Evolutionary conservation across 2,797 vertebrate genomes (phyloP), one percentile per base, ranked within the genome.

Genomic region (Syngnathus acus): DNA sequence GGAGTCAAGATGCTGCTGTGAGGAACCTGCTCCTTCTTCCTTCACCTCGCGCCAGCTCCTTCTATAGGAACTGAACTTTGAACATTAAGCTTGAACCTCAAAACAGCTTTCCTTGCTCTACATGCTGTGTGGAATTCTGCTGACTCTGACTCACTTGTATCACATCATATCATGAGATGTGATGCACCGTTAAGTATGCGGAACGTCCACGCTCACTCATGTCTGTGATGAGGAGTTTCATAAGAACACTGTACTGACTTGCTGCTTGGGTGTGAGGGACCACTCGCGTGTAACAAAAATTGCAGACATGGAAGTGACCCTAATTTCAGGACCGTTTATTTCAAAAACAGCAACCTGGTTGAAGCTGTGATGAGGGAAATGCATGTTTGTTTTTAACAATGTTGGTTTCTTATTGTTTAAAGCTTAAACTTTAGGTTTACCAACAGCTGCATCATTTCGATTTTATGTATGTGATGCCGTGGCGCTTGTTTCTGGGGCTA

Each of bases 1-100:
- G 95, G 95, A 40, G 94, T 96, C 75, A 96, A 97, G 90, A 95
- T 98, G 86, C 89, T 98, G 75, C 91, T 98, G 71, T 99, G 91
- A 95, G 79, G 83, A 70, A 13, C 2, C 42, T 19, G 9, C 62
- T 13, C 6, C n/a, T 26, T n/a, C 54, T 55, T 50, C 65, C 50
- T 42, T 62, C 65, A 6, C 40, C 65, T 60, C 42, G 50, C 61
- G 45, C 61, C 64, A 11, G n/a, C 9, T 43, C 23, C 21, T 21
- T 65, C 63, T 16, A 32, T 9, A 14, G 16, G 43, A 26, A 50
- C 23, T 0, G 9, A 50, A 64, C 63, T 64, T 54, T 65, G 10
- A 76, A 63, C 81, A 43, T 71, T 72, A 68, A 73, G 68, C 77
- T 40, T 42, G 39, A 55, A 19, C 21, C 63, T 38, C 62, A 71